A percentile compares a stretch with the other conserved stretches of the same genome.
Evolutionary conservation across 2,797 vertebrate species (phyloP).

Genomic region (Tokudaia muenninki): DNA sequence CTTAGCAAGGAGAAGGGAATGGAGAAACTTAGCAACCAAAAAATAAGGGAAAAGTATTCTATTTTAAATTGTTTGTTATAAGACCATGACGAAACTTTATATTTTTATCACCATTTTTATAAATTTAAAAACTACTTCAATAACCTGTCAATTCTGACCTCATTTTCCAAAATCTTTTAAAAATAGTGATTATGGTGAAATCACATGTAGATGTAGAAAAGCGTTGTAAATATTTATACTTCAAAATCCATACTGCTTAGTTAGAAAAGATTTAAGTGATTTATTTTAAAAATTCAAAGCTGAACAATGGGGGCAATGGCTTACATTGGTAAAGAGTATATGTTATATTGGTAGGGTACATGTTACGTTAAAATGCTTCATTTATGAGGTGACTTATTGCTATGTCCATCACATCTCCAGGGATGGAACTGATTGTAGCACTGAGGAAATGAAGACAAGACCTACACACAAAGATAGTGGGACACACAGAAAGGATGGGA

Average conservation of each 20-base stretch:
- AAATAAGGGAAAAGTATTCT: neutral
- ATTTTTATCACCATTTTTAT: neutral
- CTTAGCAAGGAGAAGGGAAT: neutral
- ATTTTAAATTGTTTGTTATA: conserved; percentile 4
- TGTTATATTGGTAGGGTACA: neutral
- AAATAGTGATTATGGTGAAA: conserved; percentile 48
- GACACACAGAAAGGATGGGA: too few species aligned
- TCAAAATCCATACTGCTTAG: conserved; percentile 26
- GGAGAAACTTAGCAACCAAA: neutral
- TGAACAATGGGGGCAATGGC: neutral
- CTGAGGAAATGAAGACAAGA: neutral
- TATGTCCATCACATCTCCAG: neutral
- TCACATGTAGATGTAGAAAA: neutral
- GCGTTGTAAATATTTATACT: conserved; percentile 35
- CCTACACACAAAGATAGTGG: neutral
- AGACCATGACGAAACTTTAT: neutral
- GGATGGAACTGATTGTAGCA: neutral
- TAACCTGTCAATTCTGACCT: neutral
- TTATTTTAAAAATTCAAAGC: conserved; percentile 1
- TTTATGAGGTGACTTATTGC: neutral
- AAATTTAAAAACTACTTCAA: conserved; percentile 22
- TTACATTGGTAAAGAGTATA: neutral
- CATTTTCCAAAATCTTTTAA: conserved; percentile 45
- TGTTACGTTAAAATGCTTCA: neutral
- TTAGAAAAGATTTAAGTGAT: conserved; percentile 32